Evolutionary conservation across 2,888 invertebrate genomes (phyloP).

Genomic region (Apodemia duryi): DNA sequence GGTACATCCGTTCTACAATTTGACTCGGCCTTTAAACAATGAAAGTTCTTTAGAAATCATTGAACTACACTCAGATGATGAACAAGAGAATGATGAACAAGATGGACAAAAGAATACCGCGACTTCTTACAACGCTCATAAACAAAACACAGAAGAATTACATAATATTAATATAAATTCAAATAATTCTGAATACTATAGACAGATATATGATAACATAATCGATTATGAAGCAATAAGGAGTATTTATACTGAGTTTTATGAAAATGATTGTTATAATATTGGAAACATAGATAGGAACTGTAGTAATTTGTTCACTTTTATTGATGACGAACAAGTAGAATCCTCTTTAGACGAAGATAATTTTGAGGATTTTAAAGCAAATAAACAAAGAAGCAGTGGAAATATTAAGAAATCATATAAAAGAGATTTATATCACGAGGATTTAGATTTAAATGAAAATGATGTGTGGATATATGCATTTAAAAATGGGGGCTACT

Average conservation of each 20-base stretch:
- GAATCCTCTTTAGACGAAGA: constrained; percentile 38
- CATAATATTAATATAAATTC: not conserved
- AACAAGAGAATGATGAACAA: constrained; percentile 32
- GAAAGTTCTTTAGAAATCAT: constrained; percentile 47
- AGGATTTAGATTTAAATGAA: constrained; percentile 30
- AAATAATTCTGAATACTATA: not conserved
- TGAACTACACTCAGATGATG: constrained; percentile 45
- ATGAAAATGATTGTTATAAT: not conserved
- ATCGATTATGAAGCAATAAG: constrained; percentile 4
- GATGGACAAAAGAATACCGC: constrained; percentile 16
- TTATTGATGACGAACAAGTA: constrained; percentile 35
- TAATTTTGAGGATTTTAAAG: constrained; percentile 37
- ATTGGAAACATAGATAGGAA: constrained; percentile 3
- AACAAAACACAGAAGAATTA: constrained; percentile 31
- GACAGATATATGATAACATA: constrained; percentile 3
- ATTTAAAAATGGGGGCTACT: constrained; percentile 50
- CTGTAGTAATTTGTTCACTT: not conserved
- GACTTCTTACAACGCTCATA: constrained; percentile 26
- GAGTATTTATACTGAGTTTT: constrained; percentile 6
- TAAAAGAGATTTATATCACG: not conserved
- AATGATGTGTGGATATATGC: constrained; percentile 57
- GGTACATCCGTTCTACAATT: constrained; percentile 25
- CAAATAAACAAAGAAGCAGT: constrained; percentile 25
- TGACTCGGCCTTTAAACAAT: constrained; percentile 17
- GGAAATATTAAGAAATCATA: constrained; percentile 17